Evolutionary conservation across 1,140 invertebrate genomes (phyloP).

Genomic region (Dreissena polymorpha): DNA sequence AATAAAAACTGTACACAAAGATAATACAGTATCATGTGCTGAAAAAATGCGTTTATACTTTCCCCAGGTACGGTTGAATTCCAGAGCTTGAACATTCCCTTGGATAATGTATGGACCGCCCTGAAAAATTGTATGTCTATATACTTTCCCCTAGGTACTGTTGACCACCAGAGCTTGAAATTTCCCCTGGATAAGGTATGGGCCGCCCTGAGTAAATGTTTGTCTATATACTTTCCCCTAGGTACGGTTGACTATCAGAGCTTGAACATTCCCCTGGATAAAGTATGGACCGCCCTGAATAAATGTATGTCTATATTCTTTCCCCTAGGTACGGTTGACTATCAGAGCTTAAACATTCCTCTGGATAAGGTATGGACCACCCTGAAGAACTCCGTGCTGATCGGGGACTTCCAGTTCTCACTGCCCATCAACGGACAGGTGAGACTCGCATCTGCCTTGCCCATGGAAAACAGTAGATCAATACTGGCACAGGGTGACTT

Average conservation of each 20-base stretch:
- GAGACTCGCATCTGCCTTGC: not conserved
- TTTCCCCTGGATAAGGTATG: slow-evolving; percentile 6
- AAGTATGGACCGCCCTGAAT: slow-evolving; percentile 4
- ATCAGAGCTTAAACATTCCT: not conserved
- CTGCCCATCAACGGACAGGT: slow-evolving; percentile 38
- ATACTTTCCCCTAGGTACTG: slow-evolving; percentile 1
- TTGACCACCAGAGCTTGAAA: not conserved
- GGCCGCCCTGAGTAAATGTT: not conserved
- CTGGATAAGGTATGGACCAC: slow-evolving; percentile 18
- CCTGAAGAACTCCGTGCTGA: slow-evolving; percentile 38
- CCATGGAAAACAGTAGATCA: not conserved
- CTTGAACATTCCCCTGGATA: not conserved
- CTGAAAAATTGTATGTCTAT: slow-evolving; percentile 13
- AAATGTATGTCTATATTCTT: no score
- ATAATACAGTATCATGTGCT: no score
- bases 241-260: not conserved
- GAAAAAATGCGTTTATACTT: no score
- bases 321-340: slow-evolving; percentile 5
- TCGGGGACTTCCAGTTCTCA: slow-evolving; percentile 30
- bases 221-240: not conserved
- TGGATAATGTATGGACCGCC: slow-evolving; percentile 13
- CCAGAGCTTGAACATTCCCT: not conserved
- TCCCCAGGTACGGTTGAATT: slow-evolving; percentile 5
- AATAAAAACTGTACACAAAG: no score
- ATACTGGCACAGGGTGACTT: no score